Evolutionary conservation across 2,888 invertebrate species (phyloP).

Genomic region (Hyposoter didymator): DNA sequence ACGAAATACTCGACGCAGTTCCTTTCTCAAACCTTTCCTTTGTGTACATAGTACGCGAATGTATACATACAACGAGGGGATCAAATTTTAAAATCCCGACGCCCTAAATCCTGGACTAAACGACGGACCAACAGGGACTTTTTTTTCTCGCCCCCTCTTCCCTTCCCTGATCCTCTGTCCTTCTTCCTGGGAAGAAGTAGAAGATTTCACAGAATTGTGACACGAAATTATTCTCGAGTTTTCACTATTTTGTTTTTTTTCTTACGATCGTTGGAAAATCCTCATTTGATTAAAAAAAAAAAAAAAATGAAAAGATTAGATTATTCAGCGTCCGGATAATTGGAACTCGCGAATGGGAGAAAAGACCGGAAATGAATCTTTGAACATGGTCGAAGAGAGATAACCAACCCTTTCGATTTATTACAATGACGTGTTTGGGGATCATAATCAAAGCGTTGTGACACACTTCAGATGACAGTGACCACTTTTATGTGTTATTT

Average conservation of each 20-base stretch:
- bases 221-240: background rate
- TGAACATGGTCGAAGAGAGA: background rate
- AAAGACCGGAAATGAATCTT: background rate
- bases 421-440: constrained; percentile 62
- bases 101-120: constrained; percentile 62
- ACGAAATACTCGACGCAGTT: constrained; percentile 43
- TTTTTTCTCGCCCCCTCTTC: constrained; percentile 6
- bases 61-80: constrained; percentile 66
- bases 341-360: background rate
- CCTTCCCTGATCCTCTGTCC: background rate
- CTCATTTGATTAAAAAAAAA: background rate
- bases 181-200: background rate
- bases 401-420: constrained; percentile 37
- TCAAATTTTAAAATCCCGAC: constrained; percentile 77
- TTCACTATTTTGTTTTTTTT: background rate
- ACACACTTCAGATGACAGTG: constrained; percentile 42
- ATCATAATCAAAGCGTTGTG: constrained; percentile 61
- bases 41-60: constrained; percentile 38
- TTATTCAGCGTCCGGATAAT: background rate
- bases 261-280: background rate
- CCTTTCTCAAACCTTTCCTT: constrained; percentile 15
- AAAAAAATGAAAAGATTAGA: background rate
- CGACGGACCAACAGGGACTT: constrained; percentile 40
- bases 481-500: constrained; percentile 17
- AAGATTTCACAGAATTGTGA: background rate